phyloP scores from a whole-genome alignment of 2,113 vertebrate genomes.

The Probosciger aterrimus region DNA sequence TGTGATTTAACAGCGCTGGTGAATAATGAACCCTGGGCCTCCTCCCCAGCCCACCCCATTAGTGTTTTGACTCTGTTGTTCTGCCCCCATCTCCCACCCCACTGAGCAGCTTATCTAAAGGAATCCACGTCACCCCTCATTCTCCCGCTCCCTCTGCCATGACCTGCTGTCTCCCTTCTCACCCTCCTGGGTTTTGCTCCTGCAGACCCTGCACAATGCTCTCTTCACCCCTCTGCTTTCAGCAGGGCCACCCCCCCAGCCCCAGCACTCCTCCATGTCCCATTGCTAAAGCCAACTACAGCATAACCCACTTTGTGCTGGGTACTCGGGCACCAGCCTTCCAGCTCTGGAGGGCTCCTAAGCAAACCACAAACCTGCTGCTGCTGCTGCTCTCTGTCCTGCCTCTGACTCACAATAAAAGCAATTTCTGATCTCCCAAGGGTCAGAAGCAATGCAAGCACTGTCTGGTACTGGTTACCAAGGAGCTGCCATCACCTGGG shows the following conservation, averaged over 20 bases:
- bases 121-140: not conserved
- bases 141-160: not conserved
- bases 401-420: not conserved
- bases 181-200: not conserved
- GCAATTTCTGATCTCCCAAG: accelerated
- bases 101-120: not conserved
- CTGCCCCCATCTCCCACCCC: not conserved
- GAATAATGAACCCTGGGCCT: not conserved
- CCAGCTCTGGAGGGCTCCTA: not conserved
- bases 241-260: not conserved
- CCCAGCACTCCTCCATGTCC: accelerated
- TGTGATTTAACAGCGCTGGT: not conserved
- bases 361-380: not conserved
- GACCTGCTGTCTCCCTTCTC: not conserved
- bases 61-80: not conserved
- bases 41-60: not conserved
- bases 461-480: not conserved
- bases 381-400: not conserved
- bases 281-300: not conserved
- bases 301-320: accelerated
- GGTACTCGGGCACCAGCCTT: not conserved
- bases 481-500: not conserved
- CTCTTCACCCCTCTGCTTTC: not conserved
- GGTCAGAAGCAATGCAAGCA: not conserved
- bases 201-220: not conserved